Percentiles rank a stretch among this genome's conserved stretches.
Evolutionary conservation across 2,797 vertebrate genomes (phyloP).

Genomic region (Xenopus petersii): DNA sequence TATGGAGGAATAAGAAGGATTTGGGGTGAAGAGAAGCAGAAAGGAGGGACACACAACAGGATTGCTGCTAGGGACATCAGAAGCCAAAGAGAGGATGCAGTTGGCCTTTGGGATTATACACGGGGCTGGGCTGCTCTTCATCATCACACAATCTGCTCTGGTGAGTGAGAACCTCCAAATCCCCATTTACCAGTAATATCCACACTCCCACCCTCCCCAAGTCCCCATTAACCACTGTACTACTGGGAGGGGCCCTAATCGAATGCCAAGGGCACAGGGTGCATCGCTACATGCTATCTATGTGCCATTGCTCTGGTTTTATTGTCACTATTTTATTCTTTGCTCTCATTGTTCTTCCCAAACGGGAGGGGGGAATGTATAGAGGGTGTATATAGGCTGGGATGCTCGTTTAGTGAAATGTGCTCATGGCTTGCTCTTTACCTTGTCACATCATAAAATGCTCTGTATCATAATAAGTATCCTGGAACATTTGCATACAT

Average conservation of each 20-base stretch:
- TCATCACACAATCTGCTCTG: constrained; percentile 41
- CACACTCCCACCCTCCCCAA: not conserved
- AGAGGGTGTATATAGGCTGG: too few species aligned
- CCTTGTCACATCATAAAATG: too few species aligned
- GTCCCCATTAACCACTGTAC: not conserved
- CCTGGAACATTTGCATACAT: too few species aligned
- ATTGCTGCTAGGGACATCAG: constrained; percentile 1
- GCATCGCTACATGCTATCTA: not conserved
- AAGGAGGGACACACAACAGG: constrained; percentile 13
- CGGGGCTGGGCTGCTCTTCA: constrained; percentile 42
- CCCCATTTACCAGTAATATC: not conserved
- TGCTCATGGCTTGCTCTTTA: too few species aligned
- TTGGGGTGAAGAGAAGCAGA: constrained; percentile 6
- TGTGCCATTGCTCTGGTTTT: too few species aligned
- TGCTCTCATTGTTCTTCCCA: too few species aligned
- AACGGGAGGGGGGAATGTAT: too few species aligned
- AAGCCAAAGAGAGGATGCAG: constrained; percentile 36
- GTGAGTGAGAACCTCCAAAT: constrained; percentile 33
- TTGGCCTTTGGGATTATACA: constrained; percentile 40
- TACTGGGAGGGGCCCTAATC: not conserved
- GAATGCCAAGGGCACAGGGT: not conserved
- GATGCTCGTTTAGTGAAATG: too few species aligned
- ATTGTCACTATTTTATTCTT: too few species aligned
- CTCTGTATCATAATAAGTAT: too few species aligned
- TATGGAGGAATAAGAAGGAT: constrained; percentile 38